A percentile compares a stretch with the other conserved stretches of the same genome.
Evolutionary conservation across 2,888 invertebrate genomes (phyloP).

Genomic region (Sipunculus nudus): DNA sequence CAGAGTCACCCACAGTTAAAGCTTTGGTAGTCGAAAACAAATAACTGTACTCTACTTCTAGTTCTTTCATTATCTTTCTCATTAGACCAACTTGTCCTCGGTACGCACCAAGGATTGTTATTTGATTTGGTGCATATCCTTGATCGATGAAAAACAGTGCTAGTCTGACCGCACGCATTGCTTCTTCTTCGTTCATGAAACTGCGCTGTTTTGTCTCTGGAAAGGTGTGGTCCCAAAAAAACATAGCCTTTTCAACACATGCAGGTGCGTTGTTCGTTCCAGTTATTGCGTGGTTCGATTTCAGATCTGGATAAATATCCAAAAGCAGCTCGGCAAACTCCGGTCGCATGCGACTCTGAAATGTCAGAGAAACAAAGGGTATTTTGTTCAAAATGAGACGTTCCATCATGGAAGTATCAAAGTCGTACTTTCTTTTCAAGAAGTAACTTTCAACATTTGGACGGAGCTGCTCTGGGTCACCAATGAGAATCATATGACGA

Average conservation of each 20-base stretch:
- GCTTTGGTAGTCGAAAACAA: too few species aligned
- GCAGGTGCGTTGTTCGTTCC: constrained; percentile 3
- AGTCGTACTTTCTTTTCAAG: constrained; percentile 17
- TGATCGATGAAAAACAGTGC: constrained; percentile 29
- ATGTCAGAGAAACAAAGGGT: constrained; percentile 9
- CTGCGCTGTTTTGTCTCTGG: constrained; percentile 21
- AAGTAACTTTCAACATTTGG: constrained; percentile 25
- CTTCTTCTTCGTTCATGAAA: constrained; percentile 25
- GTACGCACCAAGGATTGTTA: constrained; percentile 32
- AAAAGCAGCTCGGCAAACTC: constrained; percentile 27
- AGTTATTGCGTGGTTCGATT: constrained; percentile 18
- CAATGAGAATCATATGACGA: constrained; percentile 31
- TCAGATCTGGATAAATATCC: constrained; percentile 29
- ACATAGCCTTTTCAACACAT: constrained; percentile 22
- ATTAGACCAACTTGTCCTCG: constrained; percentile 30
- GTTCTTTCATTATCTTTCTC: constrained; percentile 9
- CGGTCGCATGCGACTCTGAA: constrained; percentile 33
- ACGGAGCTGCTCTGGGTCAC: constrained; percentile 36
- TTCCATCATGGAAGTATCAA: constrained; percentile 36
- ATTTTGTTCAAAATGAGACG: constrained; percentile 27
- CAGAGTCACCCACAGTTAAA: not conserved
- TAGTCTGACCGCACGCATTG: constrained; percentile 23
- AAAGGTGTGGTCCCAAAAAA: constrained; percentile 32
- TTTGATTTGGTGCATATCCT: constrained; percentile 18
- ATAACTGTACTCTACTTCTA: too few species aligned